Base-by-base conservation (phyloP, 2,888 invertebrate genomes). In the Elysia crispata region DNA sequence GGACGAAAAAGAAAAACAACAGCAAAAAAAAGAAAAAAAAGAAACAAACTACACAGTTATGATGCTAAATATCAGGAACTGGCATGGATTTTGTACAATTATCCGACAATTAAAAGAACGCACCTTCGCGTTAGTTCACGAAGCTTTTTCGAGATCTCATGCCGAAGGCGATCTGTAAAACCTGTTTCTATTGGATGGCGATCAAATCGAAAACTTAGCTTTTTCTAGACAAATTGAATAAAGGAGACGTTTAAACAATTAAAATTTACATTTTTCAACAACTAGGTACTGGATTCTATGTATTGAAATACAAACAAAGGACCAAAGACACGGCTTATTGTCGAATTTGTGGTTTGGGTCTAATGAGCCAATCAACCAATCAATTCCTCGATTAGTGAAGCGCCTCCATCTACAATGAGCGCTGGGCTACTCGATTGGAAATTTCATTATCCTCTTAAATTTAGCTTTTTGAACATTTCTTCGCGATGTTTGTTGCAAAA, bases 371-470 rank as follows among this genome's bases (percentile, higher is more conserved):
- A 70, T 70, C 72, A 80, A 30, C 80, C 80, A 80, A 80, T 80
- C 80, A 31, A 25, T 54, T 69, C 25, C 41, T 5, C 76, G 57
- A 60, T 80, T 76, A 80, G 5, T 41, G 41, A 41, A 41, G 41
- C 41, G 41, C 41, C 41, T 41, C 41, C 41, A 41, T 41, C 69
- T 60, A 75, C 70, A 28, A 49, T 67, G 70, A 66, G 57, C 33
- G 76, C 80, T 62, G 66, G 80, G 67, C 64, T 76, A 57, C 80
- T 76, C 76, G 80, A 80, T 80, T 72, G 80, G 76, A 80, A 80
- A 76, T 80, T 76, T 72, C 80, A 76, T 73, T 50, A 72, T 72
- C 62, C 23, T 33, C 54, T 50, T 23, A 31, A n/a, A 54, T 76
- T 54, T 33, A 57, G 25, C 60, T 13, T 41, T 13, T 1, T 66